A percentile compares a stretch with the other conserved stretches of the same genome.
phyloP scores from a whole-genome alignment of 2,888 invertebrate genomes.

The Prosapia bicincta region DNA sequence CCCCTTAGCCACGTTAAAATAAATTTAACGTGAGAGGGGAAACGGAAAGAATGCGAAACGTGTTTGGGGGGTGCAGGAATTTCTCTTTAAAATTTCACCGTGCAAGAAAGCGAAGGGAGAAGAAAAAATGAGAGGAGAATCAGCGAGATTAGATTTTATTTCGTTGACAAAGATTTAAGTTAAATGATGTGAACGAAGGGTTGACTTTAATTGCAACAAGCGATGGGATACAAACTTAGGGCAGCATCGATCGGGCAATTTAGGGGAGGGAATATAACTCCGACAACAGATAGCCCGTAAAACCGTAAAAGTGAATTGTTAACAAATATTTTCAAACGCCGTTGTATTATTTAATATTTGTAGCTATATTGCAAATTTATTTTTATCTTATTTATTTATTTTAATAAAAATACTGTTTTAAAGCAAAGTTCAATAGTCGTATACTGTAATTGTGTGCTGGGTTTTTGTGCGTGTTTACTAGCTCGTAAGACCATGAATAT shows the following conservation, averaged over 20 bases:
- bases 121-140: neutral
- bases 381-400: too few species aligned
- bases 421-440: too few species aligned
- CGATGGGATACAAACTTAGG: constrained; percentile 12
- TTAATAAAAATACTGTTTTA: too few species aligned
- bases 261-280: neutral
- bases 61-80: neutral
- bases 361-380: too few species aligned
- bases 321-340: too few species aligned
- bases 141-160: neutral
- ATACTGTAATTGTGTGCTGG: too few species aligned
- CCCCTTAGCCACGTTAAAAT: constrained; percentile 17
- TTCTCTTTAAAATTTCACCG: constrained; percentile 20
- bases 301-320: neutral
- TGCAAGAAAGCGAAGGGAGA: neutral
- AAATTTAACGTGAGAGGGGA: constrained; percentile 20
- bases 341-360: too few species aligned
- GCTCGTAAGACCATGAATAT: too few species aligned
- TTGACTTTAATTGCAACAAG: constrained; percentile 8
- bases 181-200: constrained; percentile 12
- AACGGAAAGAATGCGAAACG: neutral
- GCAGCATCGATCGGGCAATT: neutral
- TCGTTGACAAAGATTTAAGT: constrained; percentile 22
- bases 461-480: too few species aligned
- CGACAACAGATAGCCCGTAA: neutral